Base-by-base conservation (phyloP, 2,888 invertebrate genomes). In the Scaptomyza parva region DNA sequence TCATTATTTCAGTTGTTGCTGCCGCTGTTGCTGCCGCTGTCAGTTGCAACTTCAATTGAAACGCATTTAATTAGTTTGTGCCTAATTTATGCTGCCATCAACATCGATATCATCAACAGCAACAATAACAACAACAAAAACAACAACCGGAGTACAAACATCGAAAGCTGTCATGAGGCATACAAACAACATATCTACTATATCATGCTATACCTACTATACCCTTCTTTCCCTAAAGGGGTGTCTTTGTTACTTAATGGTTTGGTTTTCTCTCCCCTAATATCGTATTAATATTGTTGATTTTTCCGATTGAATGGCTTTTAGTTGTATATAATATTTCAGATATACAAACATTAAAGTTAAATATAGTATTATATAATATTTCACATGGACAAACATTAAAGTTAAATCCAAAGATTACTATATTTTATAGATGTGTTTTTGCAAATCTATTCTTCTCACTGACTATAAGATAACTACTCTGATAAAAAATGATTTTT, bases 61-160 rank as follows among this genome's bases (percentile, higher is more conserved):
- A 73, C 79, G 83, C 82, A 78, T 82, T 79, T 79, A 82, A 79
- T 79, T 79, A 79, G 79, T 79, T 82, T 79, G 79, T 78, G 79
- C 79, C 76, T 79, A 79, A 79, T 82, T 79, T 82, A 79, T 78
- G 83, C 70, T 82, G 72, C 65, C 65, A 77, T 76, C 80, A 64
- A 48, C 76, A 61, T 47, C 57, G 39, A 53, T 60, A 72, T 39
- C 55, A 33, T 39, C 51, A n/a, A 26, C 59, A 51, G 20, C 33
- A 52, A n/a, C 48, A 11, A n/a, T 12, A 30, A 12, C 30, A 30
- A 30, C 18, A 26, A 43, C 37, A 64, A 39, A 54, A 52, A 54
- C 69, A 68, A 8, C 35, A 35, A 7, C 51, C 60, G 26, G 20
- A 54, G n/a, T 11, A 35, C 50, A 41, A 41, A 22, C 61, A 57